Evolutionary conservation across 2,113 vertebrate species (phyloP).

Genomic region (Eclectus roratus): DNA sequence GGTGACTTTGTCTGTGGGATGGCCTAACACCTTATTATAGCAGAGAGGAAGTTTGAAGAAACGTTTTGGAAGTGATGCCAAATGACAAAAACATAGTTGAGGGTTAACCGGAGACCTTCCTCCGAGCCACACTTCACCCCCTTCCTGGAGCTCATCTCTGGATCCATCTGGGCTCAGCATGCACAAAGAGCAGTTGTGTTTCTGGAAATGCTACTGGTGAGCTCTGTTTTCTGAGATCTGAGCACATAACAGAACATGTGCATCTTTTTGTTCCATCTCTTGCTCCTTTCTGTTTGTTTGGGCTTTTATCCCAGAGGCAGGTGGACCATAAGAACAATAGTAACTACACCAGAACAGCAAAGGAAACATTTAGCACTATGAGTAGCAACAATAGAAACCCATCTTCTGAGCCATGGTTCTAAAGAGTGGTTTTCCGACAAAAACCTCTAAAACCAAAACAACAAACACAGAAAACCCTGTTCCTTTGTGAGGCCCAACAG

Average conservation of each 20-base stretch:
- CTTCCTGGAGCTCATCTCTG: not conserved
- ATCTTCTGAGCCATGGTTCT: not conserved
- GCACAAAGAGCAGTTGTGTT: not conserved
- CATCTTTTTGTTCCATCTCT: not conserved
- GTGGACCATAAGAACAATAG: not conserved
- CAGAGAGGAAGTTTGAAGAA: not conserved
- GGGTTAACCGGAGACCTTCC: not conserved
- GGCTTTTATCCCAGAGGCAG: not conserved
- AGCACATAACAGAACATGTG: not conserved
- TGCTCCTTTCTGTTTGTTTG: not conserved
- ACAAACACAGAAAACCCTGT: not conserved
- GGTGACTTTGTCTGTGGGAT: not conserved
- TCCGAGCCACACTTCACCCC: not conserved
- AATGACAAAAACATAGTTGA: not conserved
- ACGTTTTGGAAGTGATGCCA: not conserved
- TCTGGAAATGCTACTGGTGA: not conserved
- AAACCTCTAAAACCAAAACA: not conserved
- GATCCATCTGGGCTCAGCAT: not conserved
- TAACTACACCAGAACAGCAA: not conserved
- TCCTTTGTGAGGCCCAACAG: not conserved
- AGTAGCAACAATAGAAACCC: not conserved
- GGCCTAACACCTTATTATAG: not conserved
- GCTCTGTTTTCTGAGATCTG: not conserved
- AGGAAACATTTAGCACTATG: not conserved
- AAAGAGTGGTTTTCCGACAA: not conserved